Conservation (phyloP, 1,140 invertebrate species). For the Pogonomyrmex barbatus region DNA sequence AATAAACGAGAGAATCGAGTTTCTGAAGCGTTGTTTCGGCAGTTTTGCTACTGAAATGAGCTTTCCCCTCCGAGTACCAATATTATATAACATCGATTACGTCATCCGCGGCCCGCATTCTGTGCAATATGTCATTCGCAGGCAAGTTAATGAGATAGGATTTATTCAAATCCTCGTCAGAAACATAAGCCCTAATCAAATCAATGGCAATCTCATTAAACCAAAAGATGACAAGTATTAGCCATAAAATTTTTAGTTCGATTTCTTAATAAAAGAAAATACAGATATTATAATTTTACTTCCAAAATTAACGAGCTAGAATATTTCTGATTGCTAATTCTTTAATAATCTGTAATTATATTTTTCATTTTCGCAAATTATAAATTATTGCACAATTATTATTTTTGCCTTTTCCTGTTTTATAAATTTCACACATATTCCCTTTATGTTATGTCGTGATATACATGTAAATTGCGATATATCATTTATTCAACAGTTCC, state of each 20-base stretch:
- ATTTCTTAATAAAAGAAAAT: neutral
- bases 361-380: neutral
- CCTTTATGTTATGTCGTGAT: neutral
- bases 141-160: slow-evolving; percentile 44
- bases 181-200: slow-evolving; percentile 24
- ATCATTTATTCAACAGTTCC: slow-evolving; percentile 48
- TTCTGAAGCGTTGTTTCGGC: slow-evolving; percentile 6
- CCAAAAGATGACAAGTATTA: slow-evolving; percentile 3
- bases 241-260: slow-evolving; percentile 14
- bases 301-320: neutral
- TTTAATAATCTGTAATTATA: neutral
- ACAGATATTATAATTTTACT: neutral
- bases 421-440: neutral
- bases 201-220: slow-evolving; percentile 2
- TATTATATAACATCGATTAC: slow-evolving; percentile 60
- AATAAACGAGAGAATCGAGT: neutral
- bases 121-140: slow-evolving; percentile 48
- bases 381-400: neutral
- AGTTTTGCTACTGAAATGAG: slow-evolving; percentile 46
- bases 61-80: slow-evolving; percentile 8
- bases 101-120: slow-evolving; percentile 39
- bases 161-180: slow-evolving; percentile 49
- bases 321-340: neutral
- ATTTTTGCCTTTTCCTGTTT: neutral
- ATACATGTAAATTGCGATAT: slow-evolving; percentile 49